Evolutionary conservation across 2,888 invertebrate species (phyloP).

Genomic region (Brachylomia viminalis): DNA sequence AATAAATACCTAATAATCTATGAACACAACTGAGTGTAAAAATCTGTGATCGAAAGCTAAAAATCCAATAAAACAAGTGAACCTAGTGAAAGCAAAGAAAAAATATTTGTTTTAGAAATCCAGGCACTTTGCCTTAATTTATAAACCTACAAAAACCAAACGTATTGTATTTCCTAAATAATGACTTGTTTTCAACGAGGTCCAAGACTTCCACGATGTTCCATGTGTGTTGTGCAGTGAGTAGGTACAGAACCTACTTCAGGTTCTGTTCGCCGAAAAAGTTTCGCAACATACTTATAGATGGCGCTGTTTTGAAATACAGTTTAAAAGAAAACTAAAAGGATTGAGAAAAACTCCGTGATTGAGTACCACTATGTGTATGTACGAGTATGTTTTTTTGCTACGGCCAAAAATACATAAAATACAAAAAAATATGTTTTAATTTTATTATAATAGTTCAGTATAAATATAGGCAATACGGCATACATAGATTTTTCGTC

Average conservation of each 20-base stretch:
- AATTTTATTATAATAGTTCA: background rate
- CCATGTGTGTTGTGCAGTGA: background rate
- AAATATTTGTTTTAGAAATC: background rate
- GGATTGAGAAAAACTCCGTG: too few species aligned
- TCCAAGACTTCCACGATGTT: background rate
- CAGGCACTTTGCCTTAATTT: background rate
- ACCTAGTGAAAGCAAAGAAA: background rate
- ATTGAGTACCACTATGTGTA: too few species aligned
- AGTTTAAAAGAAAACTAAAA: background rate
- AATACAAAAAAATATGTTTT: too few species aligned
- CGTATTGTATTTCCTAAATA: background rate
- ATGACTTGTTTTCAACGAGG: background rate
- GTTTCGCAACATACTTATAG: conserved; percentile 20
- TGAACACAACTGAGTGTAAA: background rate
- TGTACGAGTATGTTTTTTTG: too few species aligned
- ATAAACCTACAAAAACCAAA: background rate
- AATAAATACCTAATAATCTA: too few species aligned
- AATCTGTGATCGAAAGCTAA: background rate
- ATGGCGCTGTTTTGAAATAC: conserved; percentile 38
- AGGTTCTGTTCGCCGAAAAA: background rate
- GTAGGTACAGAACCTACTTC: too few species aligned
- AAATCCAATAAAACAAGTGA: background rate
- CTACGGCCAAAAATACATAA: too few species aligned
- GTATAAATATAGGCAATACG: background rate
- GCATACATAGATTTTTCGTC: background rate